Evolutionary conservation across 2,113 vertebrate species (phyloP).

Genomic region (Vireo altiloquus): DNA sequence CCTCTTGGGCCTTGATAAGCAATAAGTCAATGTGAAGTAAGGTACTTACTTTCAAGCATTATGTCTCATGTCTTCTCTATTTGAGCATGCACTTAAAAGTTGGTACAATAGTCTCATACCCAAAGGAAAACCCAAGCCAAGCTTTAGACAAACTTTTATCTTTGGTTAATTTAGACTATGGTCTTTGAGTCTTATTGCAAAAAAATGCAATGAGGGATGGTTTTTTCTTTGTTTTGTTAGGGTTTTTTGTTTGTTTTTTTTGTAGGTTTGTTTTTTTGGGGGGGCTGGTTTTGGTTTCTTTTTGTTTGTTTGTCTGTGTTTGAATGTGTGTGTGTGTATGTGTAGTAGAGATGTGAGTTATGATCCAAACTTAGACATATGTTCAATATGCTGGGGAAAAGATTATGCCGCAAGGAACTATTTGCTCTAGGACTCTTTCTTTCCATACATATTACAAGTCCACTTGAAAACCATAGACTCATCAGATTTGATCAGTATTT

Average conservation of each 20-base stretch:
- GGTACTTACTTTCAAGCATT: not conserved
- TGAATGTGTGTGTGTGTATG: not conserved
- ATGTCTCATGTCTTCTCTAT: not conserved
- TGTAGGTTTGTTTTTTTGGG: not conserved
- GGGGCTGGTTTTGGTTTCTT: not conserved
- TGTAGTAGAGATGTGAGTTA: not conserved
- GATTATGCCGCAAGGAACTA: not conserved
- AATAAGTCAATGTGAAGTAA: not conserved
- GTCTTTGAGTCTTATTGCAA: not conserved
- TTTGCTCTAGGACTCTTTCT: not conserved
- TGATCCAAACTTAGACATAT: not conserved
- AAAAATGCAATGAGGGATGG: accelerated
- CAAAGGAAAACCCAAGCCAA: not conserved
- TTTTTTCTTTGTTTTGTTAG: not conserved
- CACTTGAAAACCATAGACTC: not conserved
- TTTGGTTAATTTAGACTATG: not conserved
- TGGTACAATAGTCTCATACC: not conserved
- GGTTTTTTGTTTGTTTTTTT: not conserved
- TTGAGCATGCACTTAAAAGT: not conserved
- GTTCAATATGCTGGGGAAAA: not conserved
- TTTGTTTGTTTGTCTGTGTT: too few relatives aligned
- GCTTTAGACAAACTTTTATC: not conserved
- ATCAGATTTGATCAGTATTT: not conserved
- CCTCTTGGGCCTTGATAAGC: not conserved
- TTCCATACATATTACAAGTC: not conserved